Base-by-base conservation (phyloP, 2,888 invertebrate species). In the Litoditis marina region DNA sequence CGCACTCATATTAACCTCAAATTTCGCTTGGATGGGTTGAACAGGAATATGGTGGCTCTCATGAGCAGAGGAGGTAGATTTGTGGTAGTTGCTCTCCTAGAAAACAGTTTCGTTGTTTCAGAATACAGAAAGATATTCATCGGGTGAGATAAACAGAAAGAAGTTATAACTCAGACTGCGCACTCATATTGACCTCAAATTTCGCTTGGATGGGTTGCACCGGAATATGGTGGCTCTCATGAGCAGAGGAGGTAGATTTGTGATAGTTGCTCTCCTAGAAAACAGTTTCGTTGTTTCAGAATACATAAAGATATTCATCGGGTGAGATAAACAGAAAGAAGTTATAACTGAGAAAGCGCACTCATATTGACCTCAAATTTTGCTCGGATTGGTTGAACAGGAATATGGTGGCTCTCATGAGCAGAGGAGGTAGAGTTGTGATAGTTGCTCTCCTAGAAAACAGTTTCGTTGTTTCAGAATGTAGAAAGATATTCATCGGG, bases 381-480 rank as follows among this genome's bases (percentile, higher is more conserved):
- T 6, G 42, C 19, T 19, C 19, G 42, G 11, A 42, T 19, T 2
- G 42, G 42, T 42, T 42, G 42, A 42, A 42, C 42, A 3, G 42
- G 42, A 3, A 42, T 16, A 6, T 16, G 19, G 19, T 19, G 42
- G 4, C 19, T 19, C 42, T 42, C 42, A 42, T 19, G 11, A 42
- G 19, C 11, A 2, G 42, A 42, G 11, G 4, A 19, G 19, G n/a
- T 42, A 42, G 16, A 19, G 42, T 19, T n/a, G n/a, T n/a, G n/a
- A n/a, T n/a, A 42, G 42, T 19, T 16, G 19, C 42, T 42, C 19
- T 42, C 42, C 42, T 42, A 8, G 42, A 42, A 42, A 3, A 42
- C 13, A 67, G 73, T 68, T 65, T 70, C 73, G 71, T 19, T 47
- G 47, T 7, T 13, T 19, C 11, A 19, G 47, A 47, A 47, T 7